These are phyloP conservation scores for Proterorhinus semilunaris DNA, from an alignment of 2,113 vertebrate genomes.

Conservation along the genomic window DNA sequence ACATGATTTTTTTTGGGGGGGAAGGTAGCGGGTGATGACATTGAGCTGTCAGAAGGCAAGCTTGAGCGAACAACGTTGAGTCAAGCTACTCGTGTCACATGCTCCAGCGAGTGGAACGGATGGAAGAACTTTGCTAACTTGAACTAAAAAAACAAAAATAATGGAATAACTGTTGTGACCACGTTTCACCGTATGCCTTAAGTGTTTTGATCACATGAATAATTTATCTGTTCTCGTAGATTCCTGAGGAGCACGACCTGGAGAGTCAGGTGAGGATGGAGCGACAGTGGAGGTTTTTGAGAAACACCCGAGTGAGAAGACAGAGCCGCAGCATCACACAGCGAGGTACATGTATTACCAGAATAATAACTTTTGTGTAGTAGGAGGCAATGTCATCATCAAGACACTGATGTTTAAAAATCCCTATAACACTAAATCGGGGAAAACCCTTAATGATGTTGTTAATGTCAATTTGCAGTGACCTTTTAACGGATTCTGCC, in stretches of 20 bases:
- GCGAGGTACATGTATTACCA: slow-evolving; percentile 74
- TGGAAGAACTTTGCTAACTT: too few relatives aligned
- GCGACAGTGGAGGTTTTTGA: slow-evolving; percentile 93
- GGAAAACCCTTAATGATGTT: too few relatives aligned
- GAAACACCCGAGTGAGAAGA: slow-evolving; percentile 85
- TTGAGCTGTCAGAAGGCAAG: too few relatives aligned
- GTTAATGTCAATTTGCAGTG: background rate
- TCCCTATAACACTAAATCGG: background rate
- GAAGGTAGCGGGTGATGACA: too few relatives aligned
- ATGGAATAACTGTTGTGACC: too few relatives aligned
- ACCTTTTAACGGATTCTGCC: background rate
- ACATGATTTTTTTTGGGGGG: too few relatives aligned
- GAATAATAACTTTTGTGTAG: background rate
- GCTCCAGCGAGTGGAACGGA: too few relatives aligned
- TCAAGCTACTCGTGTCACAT: too few relatives aligned
- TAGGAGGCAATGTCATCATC: too few relatives aligned
- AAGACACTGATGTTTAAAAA: background rate
- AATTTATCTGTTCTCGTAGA: slow-evolving; percentile 64
- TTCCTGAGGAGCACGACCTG: slow-evolving; percentile 93
- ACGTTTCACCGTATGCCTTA: background rate
- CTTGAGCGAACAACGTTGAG: too few relatives aligned
- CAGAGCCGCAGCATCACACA: slow-evolving; percentile 89
- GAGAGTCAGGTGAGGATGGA: slow-evolving; percentile 96
- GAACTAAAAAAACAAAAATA: too few relatives aligned
- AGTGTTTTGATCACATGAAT: background rate